Conservation (phyloP, 2,888 invertebrate genomes). For the Ichneumoninae sp. region DNA sequence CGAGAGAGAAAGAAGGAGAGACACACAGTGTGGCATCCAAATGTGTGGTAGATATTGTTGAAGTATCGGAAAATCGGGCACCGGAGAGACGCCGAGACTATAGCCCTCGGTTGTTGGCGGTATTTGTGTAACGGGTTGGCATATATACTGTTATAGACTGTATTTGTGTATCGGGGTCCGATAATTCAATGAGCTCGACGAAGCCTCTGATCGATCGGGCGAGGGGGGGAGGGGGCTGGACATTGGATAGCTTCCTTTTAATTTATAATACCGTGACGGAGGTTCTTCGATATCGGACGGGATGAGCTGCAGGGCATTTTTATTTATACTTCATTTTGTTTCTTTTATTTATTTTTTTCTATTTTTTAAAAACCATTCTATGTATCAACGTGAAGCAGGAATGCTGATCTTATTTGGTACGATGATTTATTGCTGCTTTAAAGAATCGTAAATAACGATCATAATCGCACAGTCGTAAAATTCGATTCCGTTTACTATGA, state of each 20-base stretch:
- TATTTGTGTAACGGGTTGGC: conserved; percentile 1
- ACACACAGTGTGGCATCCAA: conserved; percentile 11
- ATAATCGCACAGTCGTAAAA: conserved; percentile 9
- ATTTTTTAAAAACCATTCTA: background rate
- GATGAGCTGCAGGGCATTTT: conserved; percentile 20
- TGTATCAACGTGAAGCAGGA: background rate
- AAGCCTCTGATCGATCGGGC: conserved; percentile 44
- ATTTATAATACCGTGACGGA: conserved; percentile 10
- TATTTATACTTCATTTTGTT: background rate
- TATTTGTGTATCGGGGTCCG: conserved; percentile 40
- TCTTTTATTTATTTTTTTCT: background rate
- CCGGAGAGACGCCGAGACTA: background rate
- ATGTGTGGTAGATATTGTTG: conserved; percentile 20
- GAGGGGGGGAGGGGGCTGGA: background rate
- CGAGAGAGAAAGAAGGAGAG: conserved; percentile 8
- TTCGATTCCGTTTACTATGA: conserved; percentile 9
- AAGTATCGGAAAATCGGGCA: conserved; percentile 33
- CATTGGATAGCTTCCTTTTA: conserved; percentile 31
- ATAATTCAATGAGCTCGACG: conserved; percentile 55
- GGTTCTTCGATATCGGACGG: background rate
- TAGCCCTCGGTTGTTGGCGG: conserved; percentile 13
- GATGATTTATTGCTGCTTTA: conserved; percentile 25
- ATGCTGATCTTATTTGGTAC: background rate
- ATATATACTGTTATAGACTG: conserved; percentile 20
- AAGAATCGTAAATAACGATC: background rate